These are phyloP conservation scores for Dromococcyx pavoninus DNA, from an alignment of 2,797 vertebrate species.

Conservation along the genomic window DNA sequence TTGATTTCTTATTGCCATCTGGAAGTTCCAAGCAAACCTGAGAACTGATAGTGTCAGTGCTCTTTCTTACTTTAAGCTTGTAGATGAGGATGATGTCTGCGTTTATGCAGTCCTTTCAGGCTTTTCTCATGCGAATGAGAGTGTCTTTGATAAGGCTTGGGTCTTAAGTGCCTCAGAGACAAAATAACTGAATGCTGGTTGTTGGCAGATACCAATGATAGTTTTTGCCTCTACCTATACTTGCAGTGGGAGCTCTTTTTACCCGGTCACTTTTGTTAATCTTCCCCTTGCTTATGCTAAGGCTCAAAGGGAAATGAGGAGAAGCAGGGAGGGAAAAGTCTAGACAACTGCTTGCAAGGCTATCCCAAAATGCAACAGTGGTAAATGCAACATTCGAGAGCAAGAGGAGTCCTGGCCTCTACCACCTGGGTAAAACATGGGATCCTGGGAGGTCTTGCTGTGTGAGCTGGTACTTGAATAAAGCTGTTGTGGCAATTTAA, in stretches of 20 bases:
- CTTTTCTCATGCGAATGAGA: not conserved
- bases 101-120: not conserved
- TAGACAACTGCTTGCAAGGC: not conserved
- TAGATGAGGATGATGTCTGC: not conserved
- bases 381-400: not conserved
- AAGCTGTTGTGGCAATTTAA: slow-evolving; percentile 49
- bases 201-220: not conserved
- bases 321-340: not conserved
- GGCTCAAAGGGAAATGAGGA: not conserved
- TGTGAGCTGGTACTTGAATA: slow-evolving; percentile 1
- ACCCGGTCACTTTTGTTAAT: not conserved
- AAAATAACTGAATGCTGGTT: not conserved
- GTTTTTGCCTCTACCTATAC: not conserved
- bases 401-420: not conserved
- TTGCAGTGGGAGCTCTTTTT: not conserved
- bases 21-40: not conserved
- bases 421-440: not conserved
- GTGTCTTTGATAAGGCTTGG: not conserved
- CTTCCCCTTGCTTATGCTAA: not conserved
- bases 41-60: not conserved
- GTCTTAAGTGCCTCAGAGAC: not conserved
- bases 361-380: not conserved
- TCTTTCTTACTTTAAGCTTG: not conserved
- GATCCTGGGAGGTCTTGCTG: slow-evolving; percentile 8
- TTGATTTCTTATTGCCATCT: not conserved